Evolutionary conservation across 2,888 invertebrate genomes (phyloP).

Genomic region (Lasioglossum leucozonium): DNA sequence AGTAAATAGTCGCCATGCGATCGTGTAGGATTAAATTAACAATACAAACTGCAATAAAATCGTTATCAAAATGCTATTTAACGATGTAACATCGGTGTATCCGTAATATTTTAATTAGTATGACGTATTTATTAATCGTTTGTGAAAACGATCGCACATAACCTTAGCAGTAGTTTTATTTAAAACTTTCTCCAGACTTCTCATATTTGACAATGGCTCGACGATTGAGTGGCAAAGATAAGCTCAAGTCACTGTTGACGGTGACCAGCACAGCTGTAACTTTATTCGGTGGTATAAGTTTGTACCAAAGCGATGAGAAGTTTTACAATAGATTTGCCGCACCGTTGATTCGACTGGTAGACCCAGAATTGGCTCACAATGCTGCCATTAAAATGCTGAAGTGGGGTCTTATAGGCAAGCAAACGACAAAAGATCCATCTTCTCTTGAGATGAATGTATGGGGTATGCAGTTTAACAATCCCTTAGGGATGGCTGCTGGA

Average conservation of each 20-base stretch:
- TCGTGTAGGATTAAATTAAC: too few relatives aligned
- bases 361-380: constrained; percentile 94
- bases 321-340: constrained; percentile 91
- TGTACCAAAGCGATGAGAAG: constrained; percentile 91
- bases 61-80: neutral
- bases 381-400: constrained; percentile 91
- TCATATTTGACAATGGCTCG: constrained; percentile 67
- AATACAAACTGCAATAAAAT: neutral
- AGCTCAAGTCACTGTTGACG: constrained; percentile 88
- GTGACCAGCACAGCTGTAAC: constrained; percentile 88
- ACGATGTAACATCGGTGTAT: neutral
- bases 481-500: constrained; percentile 98
- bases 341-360: constrained; percentile 89
- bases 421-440: constrained; percentile 87
- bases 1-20: too few relatives aligned
- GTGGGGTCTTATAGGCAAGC: constrained; percentile 89
- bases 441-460: constrained; percentile 90
- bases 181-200: neutral
- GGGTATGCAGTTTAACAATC: constrained; percentile 91
- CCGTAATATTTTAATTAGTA: neutral
- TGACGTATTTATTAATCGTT: neutral
- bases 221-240: constrained; percentile 85
- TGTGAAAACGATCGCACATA: neutral
- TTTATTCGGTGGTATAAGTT: constrained; percentile 88
- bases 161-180: constrained; percentile 21